These are phyloP conservation scores for Euphonia xanthogaster DNA, from an alignment of 2,797 vertebrate genomes.

Conservation along the genomic window DNA sequence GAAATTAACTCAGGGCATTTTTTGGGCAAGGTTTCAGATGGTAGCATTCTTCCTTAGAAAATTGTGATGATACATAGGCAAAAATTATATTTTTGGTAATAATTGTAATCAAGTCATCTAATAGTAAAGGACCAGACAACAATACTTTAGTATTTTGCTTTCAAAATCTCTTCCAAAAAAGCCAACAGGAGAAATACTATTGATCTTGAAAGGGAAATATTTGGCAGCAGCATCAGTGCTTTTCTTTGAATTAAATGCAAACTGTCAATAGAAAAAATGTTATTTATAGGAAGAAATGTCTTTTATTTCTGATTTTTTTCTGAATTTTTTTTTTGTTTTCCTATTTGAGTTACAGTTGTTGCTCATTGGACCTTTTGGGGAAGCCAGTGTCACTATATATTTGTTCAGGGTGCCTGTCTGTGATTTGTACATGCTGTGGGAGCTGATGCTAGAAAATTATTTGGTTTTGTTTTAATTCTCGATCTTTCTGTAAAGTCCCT, in stretches of 20 bases:
- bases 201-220: background rate
- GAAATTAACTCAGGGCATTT: background rate
- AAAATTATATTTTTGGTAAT: background rate
- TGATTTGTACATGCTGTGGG: background rate
- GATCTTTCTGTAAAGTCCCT: background rate
- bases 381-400: background rate
- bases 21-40: background rate
- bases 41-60: background rate
- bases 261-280: background rate
- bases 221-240: background rate
- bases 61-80: background rate
- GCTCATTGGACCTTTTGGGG: background rate
- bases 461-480: background rate
- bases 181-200: background rate
- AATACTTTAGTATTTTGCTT: background rate
- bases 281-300: background rate
- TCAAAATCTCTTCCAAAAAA: background rate
- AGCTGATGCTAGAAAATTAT: background rate
- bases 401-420: background rate
- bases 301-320: background rate
- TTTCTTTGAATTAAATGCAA: background rate
- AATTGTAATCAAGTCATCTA: background rate
- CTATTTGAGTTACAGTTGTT: background rate
- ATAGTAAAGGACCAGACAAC: background rate
- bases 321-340: background rate